A percentile compares a stretch with the other conserved stretches of the same genome.
These are phyloP conservation scores for Elaphurus davidianus DNA, from an alignment of 2,113 vertebrate species.

Conservation along the genomic window DNA sequence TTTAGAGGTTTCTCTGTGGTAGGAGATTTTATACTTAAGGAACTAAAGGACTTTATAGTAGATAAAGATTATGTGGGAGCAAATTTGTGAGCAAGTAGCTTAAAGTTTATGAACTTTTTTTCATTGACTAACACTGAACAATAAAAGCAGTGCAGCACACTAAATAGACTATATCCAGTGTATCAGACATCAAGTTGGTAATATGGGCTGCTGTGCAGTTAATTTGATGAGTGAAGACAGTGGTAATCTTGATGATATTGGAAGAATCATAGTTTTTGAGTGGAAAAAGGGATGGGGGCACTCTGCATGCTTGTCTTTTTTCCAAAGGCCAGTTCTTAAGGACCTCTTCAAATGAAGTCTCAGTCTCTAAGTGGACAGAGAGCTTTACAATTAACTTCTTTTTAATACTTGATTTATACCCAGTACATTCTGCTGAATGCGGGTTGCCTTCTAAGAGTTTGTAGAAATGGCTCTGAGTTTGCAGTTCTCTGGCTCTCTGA, in stretches of 20 bases:
- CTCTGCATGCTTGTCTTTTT: neutral
- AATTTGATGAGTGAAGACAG: neutral
- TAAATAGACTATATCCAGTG: neutral
- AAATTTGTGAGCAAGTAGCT: neutral
- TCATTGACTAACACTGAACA: neutral
- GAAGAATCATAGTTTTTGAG: neutral
- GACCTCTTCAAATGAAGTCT: neutral
- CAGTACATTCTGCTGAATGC: neutral
- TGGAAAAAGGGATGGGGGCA: accelerated
- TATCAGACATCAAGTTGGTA: neutral
- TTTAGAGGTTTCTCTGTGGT: neutral
- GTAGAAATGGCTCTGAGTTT: neutral
- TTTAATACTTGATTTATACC: neutral
- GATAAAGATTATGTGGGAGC: neutral
- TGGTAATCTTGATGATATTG: neutral
- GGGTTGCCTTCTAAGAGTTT: neutral
- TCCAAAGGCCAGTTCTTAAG: neutral
- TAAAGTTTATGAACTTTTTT: neutral
- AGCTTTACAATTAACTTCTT: neutral
- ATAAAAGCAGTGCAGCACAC: neutral
- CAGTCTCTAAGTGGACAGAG: neutral
- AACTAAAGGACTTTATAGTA: neutral
- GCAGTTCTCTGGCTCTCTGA: neutral
- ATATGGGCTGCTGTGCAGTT: neutral
- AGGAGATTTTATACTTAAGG: neutral